Evolutionary conservation across 2,888 invertebrate genomes (phyloP), one percentile per base, ranked within the genome.

Genomic region (Hipparchia semele): DNA sequence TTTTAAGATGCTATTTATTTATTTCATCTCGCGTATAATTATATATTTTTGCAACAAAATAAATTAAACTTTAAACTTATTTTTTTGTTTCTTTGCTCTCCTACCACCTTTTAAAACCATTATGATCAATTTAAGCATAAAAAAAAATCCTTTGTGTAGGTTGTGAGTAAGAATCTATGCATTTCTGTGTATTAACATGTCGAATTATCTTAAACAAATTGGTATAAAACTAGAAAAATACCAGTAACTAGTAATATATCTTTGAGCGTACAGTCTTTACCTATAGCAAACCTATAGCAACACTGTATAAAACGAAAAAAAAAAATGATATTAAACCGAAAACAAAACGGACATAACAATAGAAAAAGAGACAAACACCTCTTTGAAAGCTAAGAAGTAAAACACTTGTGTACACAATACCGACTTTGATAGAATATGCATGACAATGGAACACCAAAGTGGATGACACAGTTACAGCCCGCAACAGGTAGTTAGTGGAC

Each of bases 361-460:
- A 77, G 73, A 71, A 72, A 13, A 62, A 78, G 78, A 84, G 80
- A 86, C 85, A 87, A 86, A 81, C 80, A 80, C 77, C 66, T 71
- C 64, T 69, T 60, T 64, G 66, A 68, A 67, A 68, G 67, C 64
- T 71, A 73, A 74, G 70, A 71, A 68, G 68, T 64, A 61, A 62
- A 67, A 75, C 92, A 94, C 93, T 92, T 94, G 94, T 91, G 91
- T 89, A 90, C 90, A 94, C 89, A 89, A 85, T 82, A 86, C 84
- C 77, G 80, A 84, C 84, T 91, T 91, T 92, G 90, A 93, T 93
- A 89, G 86, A 87, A 93, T 94, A 92, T 93, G 84, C 93, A 93
- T 94, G 83, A 94, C 93, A 94, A 94, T 87, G 84, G 91, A 70
- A 77, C 83, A 83, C 83, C 87, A 85, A 82, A 83, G 83, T 87